Base-by-base conservation (phyloP, 2,113 vertebrate genomes). In the Crypturellus undulatus region DNA sequence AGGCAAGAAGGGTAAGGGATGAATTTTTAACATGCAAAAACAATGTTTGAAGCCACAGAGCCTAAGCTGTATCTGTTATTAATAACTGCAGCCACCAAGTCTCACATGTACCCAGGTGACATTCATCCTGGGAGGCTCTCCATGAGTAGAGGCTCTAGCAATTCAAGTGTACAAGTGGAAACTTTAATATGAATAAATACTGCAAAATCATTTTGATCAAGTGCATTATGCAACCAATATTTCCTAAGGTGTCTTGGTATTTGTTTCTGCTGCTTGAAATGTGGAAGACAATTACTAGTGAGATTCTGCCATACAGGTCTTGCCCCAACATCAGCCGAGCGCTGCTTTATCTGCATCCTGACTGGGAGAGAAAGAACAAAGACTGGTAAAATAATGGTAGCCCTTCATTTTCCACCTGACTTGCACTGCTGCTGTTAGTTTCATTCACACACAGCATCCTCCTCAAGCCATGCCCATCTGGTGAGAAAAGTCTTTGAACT, bases 51-150 rank as follows among this genome's bases (percentile, higher is more conserved):
- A 62, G 70, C 84, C 84, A 63, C 63, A 65, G 63, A 79, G 62
- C 51, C 54, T 95, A 54, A 89, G 4, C 34, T 64, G 28, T 21
- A 81, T 62, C 70, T 89, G 80, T 79, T 93, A 84, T 72, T 93
- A 93, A 62, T 64, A 65, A 79, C 65, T 92, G 62, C 65, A 90
- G 68, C 83, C 85, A 81, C 91, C 87, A 19, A 52, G 17, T 90
- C 19, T 3, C 89, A 94, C 70, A 38, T 87, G 52, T 26, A 36
- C 80, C 70, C 89, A 92, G 83, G 65, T 0, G 6, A 18, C 17
- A 4, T 30, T 73, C 13, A 64, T 10, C 68, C 45, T 2, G 4
- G 83, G 90, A 62, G 47, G n/a, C 84, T 69, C 75, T 24, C 32
- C 1, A 16, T 3, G 2, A 36, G 73, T 2, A 3, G 42, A 47